Evolutionary conservation across 2,113 vertebrate species (phyloP).

Genomic region (Pelvicachromis taeniatus): DNA sequence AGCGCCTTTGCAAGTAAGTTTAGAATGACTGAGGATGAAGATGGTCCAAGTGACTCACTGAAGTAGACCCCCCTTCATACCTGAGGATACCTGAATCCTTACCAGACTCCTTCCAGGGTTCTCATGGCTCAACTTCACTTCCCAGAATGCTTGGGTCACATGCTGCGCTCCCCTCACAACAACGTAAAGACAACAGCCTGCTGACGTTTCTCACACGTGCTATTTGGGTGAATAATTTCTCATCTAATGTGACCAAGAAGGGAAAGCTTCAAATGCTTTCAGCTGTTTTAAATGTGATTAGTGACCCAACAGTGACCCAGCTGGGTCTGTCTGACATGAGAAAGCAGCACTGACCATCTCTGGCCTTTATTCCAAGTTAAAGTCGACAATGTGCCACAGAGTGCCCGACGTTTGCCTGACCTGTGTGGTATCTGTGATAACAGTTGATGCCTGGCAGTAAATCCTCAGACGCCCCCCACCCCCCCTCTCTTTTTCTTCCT

Average conservation of each 20-base stretch:
- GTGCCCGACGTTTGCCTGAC: background rate
- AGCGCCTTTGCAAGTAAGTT: background rate
- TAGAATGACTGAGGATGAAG: background rate
- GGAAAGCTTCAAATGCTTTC: background rate
- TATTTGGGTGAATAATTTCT: background rate
- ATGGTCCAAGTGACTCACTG: background rate
- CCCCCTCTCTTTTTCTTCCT: conserved; percentile 28
- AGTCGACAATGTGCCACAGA: background rate
- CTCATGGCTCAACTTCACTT: conserved; percentile 4
- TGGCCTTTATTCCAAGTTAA: background rate
- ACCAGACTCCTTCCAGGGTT: background rate
- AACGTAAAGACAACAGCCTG: background rate
- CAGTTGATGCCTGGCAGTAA: conserved; percentile 21
- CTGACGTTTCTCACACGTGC: background rate
- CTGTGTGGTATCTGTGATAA: conserved; percentile 22
- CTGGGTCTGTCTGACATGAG: background rate
- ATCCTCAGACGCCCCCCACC: background rate
- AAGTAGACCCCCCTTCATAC: background rate
- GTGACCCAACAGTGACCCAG: background rate
- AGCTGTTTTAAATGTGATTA: no score
- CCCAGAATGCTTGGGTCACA: background rate
- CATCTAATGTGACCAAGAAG: background rate
- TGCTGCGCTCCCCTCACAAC: background rate
- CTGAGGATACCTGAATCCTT: background rate
- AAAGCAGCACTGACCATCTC: background rate